Percentiles rank a stretch among this genome's conserved stretches.
These are phyloP conservation scores for Agriotes lineatus DNA, from an alignment of 2,888 invertebrate species.

Conservation along the genomic window DNA sequence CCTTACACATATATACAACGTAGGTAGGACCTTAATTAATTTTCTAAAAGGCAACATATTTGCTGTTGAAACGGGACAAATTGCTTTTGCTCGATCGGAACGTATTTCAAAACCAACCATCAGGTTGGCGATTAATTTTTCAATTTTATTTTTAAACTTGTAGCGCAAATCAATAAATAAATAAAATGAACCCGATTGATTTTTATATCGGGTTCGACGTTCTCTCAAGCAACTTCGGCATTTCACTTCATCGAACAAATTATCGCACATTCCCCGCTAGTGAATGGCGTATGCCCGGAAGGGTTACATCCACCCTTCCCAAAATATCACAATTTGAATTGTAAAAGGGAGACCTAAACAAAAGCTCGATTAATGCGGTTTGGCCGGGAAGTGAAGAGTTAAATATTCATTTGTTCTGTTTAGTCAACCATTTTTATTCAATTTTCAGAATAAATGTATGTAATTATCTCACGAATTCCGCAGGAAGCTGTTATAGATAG, in stretches of 20 bases:
- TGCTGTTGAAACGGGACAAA: too few relatives aligned
- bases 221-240: background rate
- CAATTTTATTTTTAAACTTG: background rate
- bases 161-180: background rate
- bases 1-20: too few relatives aligned
- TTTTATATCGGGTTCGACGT: background rate
- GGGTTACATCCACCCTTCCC: constrained; percentile 7
- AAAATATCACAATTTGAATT: constrained; percentile 9
- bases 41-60: too few relatives aligned
- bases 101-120: too few relatives aligned
- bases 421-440: constrained; percentile 23
- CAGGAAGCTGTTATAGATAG: constrained; percentile 28
- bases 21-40: too few relatives aligned
- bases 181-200: background rate
- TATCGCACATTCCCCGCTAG: background rate
- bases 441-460: constrained; percentile 26
- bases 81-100: too few relatives aligned
- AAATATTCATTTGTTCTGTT: constrained; percentile 16
- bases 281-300: constrained; percentile 7
- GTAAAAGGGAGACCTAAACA: constrained; percentile 17
- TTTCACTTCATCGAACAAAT: background rate
- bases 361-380: constrained; percentile 7
- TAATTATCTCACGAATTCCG: constrained; percentile 26
- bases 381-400: constrained; percentile 12
- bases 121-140: too few relatives aligned